Base-by-base conservation (phyloP, 2,888 invertebrate genomes). In the Stenchaetothrips biformis region DNA sequence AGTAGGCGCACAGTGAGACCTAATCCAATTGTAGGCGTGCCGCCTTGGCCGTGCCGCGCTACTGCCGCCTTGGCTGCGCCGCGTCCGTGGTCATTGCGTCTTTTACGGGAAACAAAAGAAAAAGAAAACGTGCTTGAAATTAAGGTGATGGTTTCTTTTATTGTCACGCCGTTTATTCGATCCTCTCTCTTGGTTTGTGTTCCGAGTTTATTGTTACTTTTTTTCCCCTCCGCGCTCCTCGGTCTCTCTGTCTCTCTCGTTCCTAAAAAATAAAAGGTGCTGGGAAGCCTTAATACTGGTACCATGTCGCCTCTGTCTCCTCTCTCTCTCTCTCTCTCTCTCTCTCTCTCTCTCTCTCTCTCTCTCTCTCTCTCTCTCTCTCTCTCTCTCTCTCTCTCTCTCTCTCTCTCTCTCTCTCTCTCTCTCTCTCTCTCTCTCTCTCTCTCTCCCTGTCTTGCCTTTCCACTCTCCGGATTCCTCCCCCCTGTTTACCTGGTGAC, bases 311-410 rank as follows among this genome's bases (percentile, higher is more conserved):
- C 79, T 82, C 80, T 59, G 21, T 80, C 80, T 78, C 80, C 80
- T 80, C 81, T 81, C 81, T 79, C 74, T 8, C 78, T 79, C 81
- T 80, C 81, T 79, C 81, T 80, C 81, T 79, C 48, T 80, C 77
- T 48, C 67, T 21, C 67, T 7, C 53, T n/a, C n/a, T n/a, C 62
- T 11, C 18, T 11, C 62, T 81, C 80, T 79, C 79, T 21, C 81
- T 79, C 79, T 67, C 81, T 79, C 81, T 81, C 74, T 74, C 80
- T 79, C 77, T 25, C 80, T 80, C 79, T 79, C 67, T 21, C 67
- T n/a, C 21, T 7, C 21, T 67, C 21, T 27, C 79, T 79, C 48
- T 9, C 79, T 27, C 80, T 37, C 74, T 67, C 79, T 79, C 79
- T 79, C 62, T 62, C 59, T 53, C 79, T 79, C 79, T 79, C 79